Evolutionary conservation across 2,113 vertebrate genomes (phyloP).

Genomic region (Hydrochoerus hydrochaeris): DNA sequence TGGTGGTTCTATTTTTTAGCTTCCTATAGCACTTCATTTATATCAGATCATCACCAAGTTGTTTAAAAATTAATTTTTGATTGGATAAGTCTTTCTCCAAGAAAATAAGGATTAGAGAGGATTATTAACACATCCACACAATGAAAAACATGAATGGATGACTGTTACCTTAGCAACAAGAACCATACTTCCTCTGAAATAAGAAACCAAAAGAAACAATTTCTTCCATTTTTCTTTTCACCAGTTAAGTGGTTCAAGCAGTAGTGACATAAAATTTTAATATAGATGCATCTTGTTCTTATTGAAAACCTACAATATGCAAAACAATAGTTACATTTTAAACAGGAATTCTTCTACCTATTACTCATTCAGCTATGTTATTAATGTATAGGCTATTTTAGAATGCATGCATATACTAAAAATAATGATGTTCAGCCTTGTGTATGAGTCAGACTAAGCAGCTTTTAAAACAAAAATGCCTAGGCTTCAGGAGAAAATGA

Average conservation of each 20-base stretch:
- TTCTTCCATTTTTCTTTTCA: constrained; percentile 63
- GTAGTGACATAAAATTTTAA: constrained; percentile 50
- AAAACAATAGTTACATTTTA: constrained; percentile 18
- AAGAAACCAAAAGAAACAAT: constrained; percentile 66
- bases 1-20: not conserved
- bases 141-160: constrained; percentile 74
- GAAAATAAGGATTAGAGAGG: not conserved
- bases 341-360: not conserved
- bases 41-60: not conserved
- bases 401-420: not conserved
- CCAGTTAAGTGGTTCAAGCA: constrained; percentile 55
- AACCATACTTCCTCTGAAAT: constrained; percentile 71
- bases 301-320: not conserved
- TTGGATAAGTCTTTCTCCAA: not conserved
- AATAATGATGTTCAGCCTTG: not conserved
- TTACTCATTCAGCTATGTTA: not conserved
- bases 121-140: not conserved
- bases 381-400: not conserved
- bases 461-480: constrained; percentile 34
- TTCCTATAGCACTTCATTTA: not conserved
- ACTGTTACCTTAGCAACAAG: constrained; percentile 78
- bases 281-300: constrained; percentile 36
- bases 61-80: constrained; percentile 31
- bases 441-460: not conserved
- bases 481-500: not conserved